Percentiles rank a stretch among this genome's conserved stretches.
phyloP scores from a whole-genome alignment of 2,797 vertebrate genomes.

The Sorex maritimensis region DNA sequence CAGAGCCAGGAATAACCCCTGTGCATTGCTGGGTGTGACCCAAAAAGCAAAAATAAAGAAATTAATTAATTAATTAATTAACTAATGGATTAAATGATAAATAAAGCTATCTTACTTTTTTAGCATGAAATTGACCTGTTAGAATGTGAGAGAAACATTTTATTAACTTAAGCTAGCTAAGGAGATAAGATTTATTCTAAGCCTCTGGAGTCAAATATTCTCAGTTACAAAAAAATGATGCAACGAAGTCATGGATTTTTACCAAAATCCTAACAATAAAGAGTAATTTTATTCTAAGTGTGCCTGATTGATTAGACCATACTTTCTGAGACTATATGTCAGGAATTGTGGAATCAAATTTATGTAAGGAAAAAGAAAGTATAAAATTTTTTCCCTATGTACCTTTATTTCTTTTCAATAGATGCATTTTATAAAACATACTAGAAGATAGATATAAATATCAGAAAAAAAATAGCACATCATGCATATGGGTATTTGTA shows the following conservation, averaged over 20 bases:
- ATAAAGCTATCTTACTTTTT: background rate
- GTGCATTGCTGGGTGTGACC: too few species aligned
- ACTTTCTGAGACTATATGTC: background rate
- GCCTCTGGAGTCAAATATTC: background rate
- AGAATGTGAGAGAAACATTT: background rate
- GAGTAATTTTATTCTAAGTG: background rate
- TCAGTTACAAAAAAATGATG: background rate
- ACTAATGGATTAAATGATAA: background rate
- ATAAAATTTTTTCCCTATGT: background rate
- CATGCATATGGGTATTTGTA: too few species aligned
- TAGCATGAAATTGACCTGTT: background rate
- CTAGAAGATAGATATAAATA: too few species aligned
- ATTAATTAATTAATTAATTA: background rate
- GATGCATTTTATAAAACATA: conserved; percentile 22
- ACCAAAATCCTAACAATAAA: background rate
- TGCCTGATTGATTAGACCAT: background rate
- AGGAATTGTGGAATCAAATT: conserved; percentile 19
- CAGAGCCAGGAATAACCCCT: too few species aligned
- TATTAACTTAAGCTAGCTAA: background rate
- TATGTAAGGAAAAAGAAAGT: conserved; percentile 7
- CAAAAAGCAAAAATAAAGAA: background rate
- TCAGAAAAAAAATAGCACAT: too few species aligned
- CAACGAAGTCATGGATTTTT: conserved; percentile 35
- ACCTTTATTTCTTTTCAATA: background rate
- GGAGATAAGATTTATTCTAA: conserved; percentile 21